Evolutionary conservation across 92 coral and sea anemone genomes (phyloP).

Genomic region (Epizoanthus rinbou): DNA sequence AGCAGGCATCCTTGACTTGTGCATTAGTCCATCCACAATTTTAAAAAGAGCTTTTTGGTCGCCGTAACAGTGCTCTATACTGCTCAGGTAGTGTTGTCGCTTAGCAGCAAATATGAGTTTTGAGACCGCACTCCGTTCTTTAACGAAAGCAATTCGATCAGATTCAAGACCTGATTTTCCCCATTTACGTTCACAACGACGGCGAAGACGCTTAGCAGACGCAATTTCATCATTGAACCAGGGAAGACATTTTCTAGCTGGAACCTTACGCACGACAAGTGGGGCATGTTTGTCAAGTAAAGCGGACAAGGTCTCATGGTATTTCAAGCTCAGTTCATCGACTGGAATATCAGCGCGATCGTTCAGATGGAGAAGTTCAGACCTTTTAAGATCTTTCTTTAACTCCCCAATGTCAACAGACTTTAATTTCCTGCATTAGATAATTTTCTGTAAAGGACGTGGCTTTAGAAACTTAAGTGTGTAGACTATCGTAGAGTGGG

Average conservation of each 20-base stretch:
- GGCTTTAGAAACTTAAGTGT: conserved; percentile 15
- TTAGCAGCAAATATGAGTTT: conserved; percentile 13
- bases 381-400: conserved; percentile 13
- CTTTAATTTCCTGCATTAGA: conserved; percentile 28
- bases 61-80: not conserved
- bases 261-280: conserved; percentile 16
- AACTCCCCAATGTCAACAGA: conserved; percentile 15
- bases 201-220: conserved; percentile 13
- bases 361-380: not conserved
- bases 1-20: not conserved
- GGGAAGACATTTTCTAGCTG: conserved; percentile 28
- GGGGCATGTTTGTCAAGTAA: conserved; percentile 28
- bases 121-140: not conserved
- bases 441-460: conserved; percentile 12
- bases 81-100: conserved; percentile 7
- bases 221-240: conserved; percentile 27
- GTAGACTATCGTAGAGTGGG: conserved; percentile 26
- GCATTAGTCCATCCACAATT: not conserved
- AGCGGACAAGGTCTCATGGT: conserved; percentile 8
- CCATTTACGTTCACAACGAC: conserved; percentile 16
- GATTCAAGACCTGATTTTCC: conserved; percentile 9
- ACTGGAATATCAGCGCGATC: not conserved
- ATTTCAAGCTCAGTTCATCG: conserved; percentile 14
- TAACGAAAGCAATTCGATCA: conserved; percentile 14
- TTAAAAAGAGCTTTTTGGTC: conserved; percentile 21